These are phyloP conservation scores for Neosalanx taihuensis DNA, from an alignment of 2,797 vertebrate genomes.

Conservation along the genomic window DNA sequence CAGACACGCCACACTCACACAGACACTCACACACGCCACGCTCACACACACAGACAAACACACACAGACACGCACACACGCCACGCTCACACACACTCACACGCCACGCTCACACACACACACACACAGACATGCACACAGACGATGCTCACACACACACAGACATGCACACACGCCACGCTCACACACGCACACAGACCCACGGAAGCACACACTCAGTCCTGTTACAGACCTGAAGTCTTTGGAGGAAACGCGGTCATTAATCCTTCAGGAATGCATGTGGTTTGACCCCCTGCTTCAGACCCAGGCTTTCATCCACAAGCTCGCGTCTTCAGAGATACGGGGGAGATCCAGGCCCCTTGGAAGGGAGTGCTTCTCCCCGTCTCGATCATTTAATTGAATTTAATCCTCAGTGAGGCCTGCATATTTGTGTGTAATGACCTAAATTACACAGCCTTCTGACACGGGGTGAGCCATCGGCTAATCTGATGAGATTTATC, in stretches of 20 bases:
- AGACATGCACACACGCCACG: too few species aligned
- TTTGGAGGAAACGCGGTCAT: neutral
- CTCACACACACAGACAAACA: too few species aligned
- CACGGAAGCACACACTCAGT: too few species aligned
- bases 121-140: too few species aligned
- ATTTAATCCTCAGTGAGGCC: slow-evolving; percentile 29
- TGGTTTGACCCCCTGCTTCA: neutral
- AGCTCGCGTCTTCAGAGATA: neutral
- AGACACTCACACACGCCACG: too few species aligned
- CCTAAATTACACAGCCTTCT: slow-evolving; percentile 4
- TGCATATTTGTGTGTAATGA: slow-evolving; percentile 31
- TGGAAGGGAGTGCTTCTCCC: slow-evolving; percentile 29
- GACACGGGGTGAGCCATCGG: neutral
- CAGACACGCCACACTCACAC: too few species aligned
- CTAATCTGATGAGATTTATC: slow-evolving; percentile 17
- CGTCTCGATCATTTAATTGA: slow-evolving; percentile 46
- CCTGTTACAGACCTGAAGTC: too few species aligned
- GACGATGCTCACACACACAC: too few species aligned
- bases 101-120: too few species aligned
- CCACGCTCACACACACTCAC: too few species aligned
- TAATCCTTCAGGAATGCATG: neutral
- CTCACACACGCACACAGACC: too few species aligned
- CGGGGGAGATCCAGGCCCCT: slow-evolving; percentile 12
- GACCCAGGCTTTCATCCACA: neutral
- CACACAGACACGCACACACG: too few species aligned